These are phyloP conservation scores for Druceiella hillmani DNA, from an alignment of 2,888 invertebrate genomes.

Conservation along the genomic window DNA sequence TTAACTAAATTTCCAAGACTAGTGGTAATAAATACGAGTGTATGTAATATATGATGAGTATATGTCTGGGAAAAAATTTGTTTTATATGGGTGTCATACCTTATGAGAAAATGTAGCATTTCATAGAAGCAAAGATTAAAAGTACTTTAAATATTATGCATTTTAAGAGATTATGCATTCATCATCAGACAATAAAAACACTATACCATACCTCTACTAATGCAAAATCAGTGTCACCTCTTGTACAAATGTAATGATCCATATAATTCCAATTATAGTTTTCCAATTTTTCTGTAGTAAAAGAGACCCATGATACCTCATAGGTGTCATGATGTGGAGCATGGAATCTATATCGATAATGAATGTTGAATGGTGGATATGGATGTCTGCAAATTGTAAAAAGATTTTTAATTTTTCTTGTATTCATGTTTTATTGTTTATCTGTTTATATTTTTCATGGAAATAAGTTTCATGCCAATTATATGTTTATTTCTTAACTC, in stretches of 20 bases:
- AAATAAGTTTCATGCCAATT: constrained; percentile 7
- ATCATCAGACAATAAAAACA: no score
- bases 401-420: neutral
- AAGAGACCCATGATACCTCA: constrained; percentile 91
- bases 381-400: constrained; percentile 66
- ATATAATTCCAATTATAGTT: constrained; percentile 97
- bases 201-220: constrained; percentile 69
- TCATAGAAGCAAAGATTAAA: no score
- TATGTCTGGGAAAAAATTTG: no score
- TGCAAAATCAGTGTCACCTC: constrained; percentile 88
- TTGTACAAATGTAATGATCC: constrained; percentile 93
- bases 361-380: constrained; percentile 87
- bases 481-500: no score
- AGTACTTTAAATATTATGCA: no score
- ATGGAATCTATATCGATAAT: constrained; percentile 88
- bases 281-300: constrained; percentile 90
- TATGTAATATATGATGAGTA: no score
- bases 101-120: no score
- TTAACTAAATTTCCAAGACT: no score
- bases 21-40: no score
- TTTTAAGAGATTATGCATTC: no score
- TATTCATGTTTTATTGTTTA: neutral
- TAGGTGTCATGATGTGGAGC: constrained; percentile 90
- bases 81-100: no score
- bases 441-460: no score